phyloP scores from a whole-genome alignment of 2,888 invertebrate species.

The Phytoseiulus persimilis region DNA sequence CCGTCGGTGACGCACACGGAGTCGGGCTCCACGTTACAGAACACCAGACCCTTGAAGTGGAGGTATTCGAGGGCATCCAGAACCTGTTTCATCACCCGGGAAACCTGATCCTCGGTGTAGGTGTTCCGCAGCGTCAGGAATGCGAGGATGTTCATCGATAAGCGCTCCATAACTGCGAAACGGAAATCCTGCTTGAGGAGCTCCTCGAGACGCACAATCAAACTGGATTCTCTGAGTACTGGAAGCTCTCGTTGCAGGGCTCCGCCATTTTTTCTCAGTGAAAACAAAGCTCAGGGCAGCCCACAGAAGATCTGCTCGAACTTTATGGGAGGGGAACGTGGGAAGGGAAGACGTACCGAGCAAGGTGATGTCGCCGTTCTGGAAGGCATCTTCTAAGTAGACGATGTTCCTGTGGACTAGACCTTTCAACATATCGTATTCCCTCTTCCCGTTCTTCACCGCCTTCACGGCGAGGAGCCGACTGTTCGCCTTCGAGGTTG shows the following conservation, averaged over 20 bases:
- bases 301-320: too few species aligned
- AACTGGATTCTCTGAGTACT: too few species aligned
- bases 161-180: conserved; percentile 51
- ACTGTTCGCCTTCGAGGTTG: conserved; percentile 64
- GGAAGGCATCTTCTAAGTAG: conserved; percentile 52
- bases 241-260: too few species aligned
- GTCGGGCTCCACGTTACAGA: conserved; percentile 83
- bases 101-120: conserved; percentile 85
- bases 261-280: too few species aligned
- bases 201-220: too few species aligned
- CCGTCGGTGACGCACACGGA: conserved; percentile 74
- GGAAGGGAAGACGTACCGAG: conserved; percentile 36
- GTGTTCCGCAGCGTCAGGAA: conserved; percentile 78
- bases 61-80: conserved; percentile 84
- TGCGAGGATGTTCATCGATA: conserved; percentile 77
- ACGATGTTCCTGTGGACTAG: conserved; percentile 79
- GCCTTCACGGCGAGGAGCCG: conserved; percentile 75
- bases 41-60: conserved; percentile 83
- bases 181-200: too few species aligned
- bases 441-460: conserved; percentile 55
- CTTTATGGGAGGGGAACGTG: too few species aligned
- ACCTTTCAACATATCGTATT: conserved; percentile 72
- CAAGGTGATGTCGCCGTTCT: conserved; percentile 41
- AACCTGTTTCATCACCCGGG: conserved; percentile 73
- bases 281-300: neutral